These are phyloP conservation scores for Ardeotis arabs DNA, from an alignment of 2,113 vertebrate genomes.

Conservation along the genomic window DNA sequence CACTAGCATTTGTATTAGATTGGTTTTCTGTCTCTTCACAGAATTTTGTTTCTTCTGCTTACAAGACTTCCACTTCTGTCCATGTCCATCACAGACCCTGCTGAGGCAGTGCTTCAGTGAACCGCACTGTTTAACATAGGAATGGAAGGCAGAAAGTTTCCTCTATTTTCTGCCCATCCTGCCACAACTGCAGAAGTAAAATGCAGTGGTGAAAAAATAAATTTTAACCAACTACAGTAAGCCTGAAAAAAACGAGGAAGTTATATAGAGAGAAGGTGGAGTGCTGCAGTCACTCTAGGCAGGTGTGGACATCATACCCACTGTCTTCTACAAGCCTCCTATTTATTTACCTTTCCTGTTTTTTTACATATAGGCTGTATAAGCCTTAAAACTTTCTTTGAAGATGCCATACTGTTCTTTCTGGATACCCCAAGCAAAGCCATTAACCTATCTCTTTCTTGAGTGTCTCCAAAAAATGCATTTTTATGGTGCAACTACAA, in stretches of 20 bases:
- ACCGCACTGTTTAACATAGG: not conserved
- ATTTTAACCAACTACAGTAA: not conserved
- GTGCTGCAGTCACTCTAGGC: not conserved
- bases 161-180: not conserved
- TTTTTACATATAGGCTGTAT: not conserved
- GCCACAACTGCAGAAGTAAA: not conserved
- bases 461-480: not conserved
- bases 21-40: not conserved
- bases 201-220: not conserved
- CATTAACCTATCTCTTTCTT: not conserved
- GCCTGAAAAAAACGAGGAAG: not conserved
- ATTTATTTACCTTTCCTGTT: not conserved
- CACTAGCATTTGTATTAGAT: not conserved
- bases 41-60: not conserved
- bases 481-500: not conserved
- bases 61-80: not conserved
- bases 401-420: not conserved
- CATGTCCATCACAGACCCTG: not conserved
- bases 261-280: not conserved
- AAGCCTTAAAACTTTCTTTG: not conserved
- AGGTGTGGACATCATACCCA: not conserved
- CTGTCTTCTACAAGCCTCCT: not conserved
- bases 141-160: not conserved
- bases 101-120: not conserved
- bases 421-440: not conserved